phyloP scores from a whole-genome alignment of 2,797 vertebrate species.

The Harpagifer antarcticus region DNA sequence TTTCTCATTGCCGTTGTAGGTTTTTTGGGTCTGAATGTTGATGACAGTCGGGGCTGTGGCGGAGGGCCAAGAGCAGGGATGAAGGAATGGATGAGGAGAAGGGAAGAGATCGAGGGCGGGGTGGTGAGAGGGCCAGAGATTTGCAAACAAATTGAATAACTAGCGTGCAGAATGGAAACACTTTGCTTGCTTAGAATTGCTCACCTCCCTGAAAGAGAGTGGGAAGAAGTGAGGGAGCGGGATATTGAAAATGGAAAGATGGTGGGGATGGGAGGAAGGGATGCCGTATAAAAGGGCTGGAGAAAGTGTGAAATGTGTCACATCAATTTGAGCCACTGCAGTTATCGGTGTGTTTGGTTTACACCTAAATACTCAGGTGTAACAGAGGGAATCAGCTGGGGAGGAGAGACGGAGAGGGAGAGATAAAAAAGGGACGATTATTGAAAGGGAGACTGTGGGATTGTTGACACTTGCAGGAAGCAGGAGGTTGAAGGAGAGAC shows the following conservation, averaged over 20 bases:
- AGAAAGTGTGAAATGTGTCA: constrained; percentile 72
- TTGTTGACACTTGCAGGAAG: neutral
- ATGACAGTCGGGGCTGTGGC: constrained; percentile 67
- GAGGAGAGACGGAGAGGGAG: neutral
- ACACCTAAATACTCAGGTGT: constrained; percentile 48
- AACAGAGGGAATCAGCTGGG: constrained; percentile 5
- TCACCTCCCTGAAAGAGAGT: constrained; percentile 73
- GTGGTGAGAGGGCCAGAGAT: constrained; percentile 67
- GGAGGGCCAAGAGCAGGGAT: constrained; percentile 48
- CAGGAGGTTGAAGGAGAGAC: neutral
- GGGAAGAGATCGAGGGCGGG: constrained; percentile 36
- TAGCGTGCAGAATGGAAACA: constrained; percentile 81
- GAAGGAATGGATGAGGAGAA: constrained; percentile 47
- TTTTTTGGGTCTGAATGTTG: constrained; percentile 76
- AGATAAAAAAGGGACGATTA: constrained; percentile 6
- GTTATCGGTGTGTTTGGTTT: constrained; percentile 68
- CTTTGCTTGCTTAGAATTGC: constrained; percentile 75
- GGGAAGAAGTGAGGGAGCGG: constrained; percentile 38
- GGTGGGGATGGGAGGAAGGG: constrained; percentile 34
- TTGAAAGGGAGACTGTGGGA: neutral
- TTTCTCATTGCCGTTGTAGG: constrained; percentile 48
- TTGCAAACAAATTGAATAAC: constrained; percentile 85
- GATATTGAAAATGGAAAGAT: constrained; percentile 1
- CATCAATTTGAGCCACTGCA: constrained; percentile 72
- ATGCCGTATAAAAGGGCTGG: constrained; percentile 63